These are phyloP conservation scores for Axea sp. DNA, from an alignment of 2,888 invertebrate genomes.

Conservation along the genomic window DNA sequence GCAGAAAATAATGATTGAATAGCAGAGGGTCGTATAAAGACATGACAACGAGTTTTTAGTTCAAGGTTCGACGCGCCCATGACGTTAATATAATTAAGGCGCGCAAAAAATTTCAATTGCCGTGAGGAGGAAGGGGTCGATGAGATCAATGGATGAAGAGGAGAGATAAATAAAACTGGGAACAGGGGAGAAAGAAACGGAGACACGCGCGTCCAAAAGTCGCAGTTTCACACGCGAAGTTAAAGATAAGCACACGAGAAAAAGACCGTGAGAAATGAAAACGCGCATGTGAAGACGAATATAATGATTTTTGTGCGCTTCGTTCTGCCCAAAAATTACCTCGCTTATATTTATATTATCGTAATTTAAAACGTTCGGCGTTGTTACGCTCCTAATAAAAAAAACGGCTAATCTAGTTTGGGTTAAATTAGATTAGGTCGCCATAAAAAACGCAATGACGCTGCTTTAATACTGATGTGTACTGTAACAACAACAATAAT, in stretches of 20 bases:
- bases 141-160: no score
- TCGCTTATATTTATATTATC: slow-evolving; percentile 50
- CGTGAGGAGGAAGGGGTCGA: no score
- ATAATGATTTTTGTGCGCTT: slow-evolving; percentile 42
- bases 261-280: no score
- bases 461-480: slow-evolving; percentile 59
- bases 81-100: slow-evolving; percentile 64
- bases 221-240: no score
- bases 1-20: no score
- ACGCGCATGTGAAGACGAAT: slow-evolving; percentile 30
- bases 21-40: slow-evolving; percentile 75
- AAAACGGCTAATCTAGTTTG: slow-evolving; percentile 48
- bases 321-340: slow-evolving; percentile 14
- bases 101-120: slow-evolving; percentile 30
- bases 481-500: slow-evolving; percentile 49
- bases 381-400: slow-evolving; percentile 40
- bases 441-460: slow-evolving; percentile 55
- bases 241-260: no score
- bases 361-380: slow-evolving; percentile 46
- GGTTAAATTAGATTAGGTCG: slow-evolving; percentile 52
- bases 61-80: slow-evolving; percentile 66
- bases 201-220: no score
- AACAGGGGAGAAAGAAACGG: no score
- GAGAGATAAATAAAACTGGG: slow-evolving; percentile 1
- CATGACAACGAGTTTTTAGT: slow-evolving; percentile 72